Percentiles rank a stretch among this genome's conserved stretches.
Conservation (phyloP, 2,888 invertebrate genomes). For the Dione vanillae region DNA sequence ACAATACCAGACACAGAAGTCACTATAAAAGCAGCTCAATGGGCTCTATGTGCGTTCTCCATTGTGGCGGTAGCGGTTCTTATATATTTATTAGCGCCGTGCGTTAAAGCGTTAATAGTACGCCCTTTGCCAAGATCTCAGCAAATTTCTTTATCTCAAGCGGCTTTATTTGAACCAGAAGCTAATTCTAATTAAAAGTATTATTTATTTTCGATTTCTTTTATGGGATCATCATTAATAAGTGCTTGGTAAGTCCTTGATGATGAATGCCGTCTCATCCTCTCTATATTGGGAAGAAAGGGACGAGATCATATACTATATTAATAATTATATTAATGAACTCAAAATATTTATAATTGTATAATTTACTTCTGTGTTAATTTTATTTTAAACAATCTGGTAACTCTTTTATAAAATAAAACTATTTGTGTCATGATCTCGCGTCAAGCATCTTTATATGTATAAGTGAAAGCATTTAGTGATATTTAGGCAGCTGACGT, state of each 20-base stretch:
- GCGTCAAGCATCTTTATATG: neutral
- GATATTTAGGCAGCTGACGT: neutral
- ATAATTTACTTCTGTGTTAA: too few relatives aligned
- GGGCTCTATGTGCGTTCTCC: slow-evolving; percentile 68
- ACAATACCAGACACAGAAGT: slow-evolving; percentile 58
- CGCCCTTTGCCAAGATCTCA: slow-evolving; percentile 59
- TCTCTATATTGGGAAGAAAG: too few relatives aligned
- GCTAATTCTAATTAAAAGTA: neutral
- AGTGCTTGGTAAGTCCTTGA: neutral
- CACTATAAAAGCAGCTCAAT: slow-evolving; percentile 72
- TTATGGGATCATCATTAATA: neutral
- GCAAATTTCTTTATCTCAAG: slow-evolving; percentile 71
- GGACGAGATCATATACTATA: too few relatives aligned
- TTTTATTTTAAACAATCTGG: too few relatives aligned
- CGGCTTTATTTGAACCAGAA: slow-evolving; percentile 68
- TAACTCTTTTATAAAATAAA: neutral
- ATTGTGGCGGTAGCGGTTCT: slow-evolving; percentile 67
- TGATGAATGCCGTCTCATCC: neutral
- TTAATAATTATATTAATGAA: neutral
- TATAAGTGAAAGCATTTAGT: too few relatives aligned
- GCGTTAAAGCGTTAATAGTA: slow-evolving; percentile 61
- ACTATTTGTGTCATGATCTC: slow-evolving; percentile 8
- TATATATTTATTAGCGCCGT: slow-evolving; percentile 69
- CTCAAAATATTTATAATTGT: neutral
- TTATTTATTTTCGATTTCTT: neutral